phyloP scores from a whole-genome alignment of 2,113 vertebrate genomes.

The Romanogobio albipinnatus region DNA sequence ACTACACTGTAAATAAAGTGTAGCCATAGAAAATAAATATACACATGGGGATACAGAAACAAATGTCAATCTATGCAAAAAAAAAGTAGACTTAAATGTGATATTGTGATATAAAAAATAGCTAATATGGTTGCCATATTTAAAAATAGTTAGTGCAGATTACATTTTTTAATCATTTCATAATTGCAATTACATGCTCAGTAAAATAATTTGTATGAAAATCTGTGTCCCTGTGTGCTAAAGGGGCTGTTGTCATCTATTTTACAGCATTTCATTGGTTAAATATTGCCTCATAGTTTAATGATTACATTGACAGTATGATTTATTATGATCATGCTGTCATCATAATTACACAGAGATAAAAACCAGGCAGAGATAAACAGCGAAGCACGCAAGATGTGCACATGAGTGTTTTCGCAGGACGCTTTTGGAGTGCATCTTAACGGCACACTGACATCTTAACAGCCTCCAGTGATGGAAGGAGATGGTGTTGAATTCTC shows the following conservation, averaged over 20 bases:
- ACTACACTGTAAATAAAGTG: too few species aligned
- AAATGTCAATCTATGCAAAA: too few species aligned
- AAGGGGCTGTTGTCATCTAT: background rate
- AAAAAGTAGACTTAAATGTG: too few species aligned
- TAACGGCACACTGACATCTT: constrained; percentile 34
- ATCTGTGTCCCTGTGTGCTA: background rate
- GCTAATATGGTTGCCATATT: too few species aligned
- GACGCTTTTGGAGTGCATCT: background rate
- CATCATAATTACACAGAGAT: background rate
- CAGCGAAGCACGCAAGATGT: background rate
- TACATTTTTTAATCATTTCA: too few species aligned
- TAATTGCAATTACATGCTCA: too few species aligned
- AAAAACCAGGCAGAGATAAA: background rate
- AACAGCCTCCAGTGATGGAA: constrained; percentile 43
- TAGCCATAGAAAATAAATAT: too few species aligned
- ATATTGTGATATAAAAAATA: too few species aligned
- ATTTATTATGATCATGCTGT: background rate
- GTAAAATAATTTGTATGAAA: too few species aligned
- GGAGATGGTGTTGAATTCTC: constrained; percentile 4
- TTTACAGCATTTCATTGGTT: background rate
- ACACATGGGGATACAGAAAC: too few species aligned
- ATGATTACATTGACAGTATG: background rate
- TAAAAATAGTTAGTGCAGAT: too few species aligned
- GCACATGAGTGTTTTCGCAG: background rate
- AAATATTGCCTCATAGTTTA: constrained; percentile 2